phyloP scores from a whole-genome alignment of 2,113 vertebrate genomes.

The Tupaia tana region DNA sequence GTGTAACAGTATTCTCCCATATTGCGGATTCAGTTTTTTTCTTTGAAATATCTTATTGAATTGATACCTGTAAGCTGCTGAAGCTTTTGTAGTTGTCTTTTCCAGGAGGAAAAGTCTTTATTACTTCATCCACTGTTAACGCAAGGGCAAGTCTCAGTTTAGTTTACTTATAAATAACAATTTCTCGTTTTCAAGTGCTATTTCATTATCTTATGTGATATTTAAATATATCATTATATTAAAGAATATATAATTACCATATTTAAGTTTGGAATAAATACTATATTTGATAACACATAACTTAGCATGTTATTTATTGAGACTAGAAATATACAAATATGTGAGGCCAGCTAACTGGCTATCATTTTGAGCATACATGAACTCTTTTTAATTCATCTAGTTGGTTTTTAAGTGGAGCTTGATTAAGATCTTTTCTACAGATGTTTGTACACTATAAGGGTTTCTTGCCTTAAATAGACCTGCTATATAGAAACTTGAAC shows the following conservation, averaged over 20 bases:
- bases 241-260: not conserved
- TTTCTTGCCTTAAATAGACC: not conserved
- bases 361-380: not conserved
- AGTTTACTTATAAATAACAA: not conserved
- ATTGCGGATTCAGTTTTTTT: not conserved
- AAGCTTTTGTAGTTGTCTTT: not conserved
- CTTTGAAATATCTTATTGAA: not conserved
- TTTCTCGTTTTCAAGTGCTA: not conserved
- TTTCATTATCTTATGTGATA: not conserved
- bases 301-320: not conserved
- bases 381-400: not conserved
- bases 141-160: not conserved
- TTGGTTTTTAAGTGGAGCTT: not conserved
- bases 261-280: not conserved
- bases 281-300: not conserved
- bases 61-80: not conserved
- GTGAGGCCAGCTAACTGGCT: not conserved
- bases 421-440: not conserved
- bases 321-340: not conserved
- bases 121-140: not conserved
- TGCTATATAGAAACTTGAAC: not conserved
- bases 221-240: not conserved
- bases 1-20: not conserved
- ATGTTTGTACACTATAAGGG: not conserved
- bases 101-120: not conserved